These are phyloP conservation scores for Drosophila lini DNA, from an alignment of 1,140 invertebrate genomes.

Conservation along the genomic window DNA sequence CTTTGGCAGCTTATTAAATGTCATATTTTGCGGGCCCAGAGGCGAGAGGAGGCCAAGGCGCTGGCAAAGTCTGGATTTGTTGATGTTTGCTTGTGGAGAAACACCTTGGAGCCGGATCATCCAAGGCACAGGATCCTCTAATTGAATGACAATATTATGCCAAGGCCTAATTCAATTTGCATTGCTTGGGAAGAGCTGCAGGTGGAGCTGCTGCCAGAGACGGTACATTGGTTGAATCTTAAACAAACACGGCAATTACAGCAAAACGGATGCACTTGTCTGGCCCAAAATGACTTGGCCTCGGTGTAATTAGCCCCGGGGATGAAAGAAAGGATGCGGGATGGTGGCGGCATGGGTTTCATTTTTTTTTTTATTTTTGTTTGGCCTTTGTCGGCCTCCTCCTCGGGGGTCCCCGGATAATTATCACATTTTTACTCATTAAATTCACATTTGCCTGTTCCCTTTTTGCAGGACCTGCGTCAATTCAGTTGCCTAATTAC, in stretches of 20 bases:
- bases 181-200: constrained; percentile 58
- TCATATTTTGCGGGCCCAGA: constrained; percentile 17
- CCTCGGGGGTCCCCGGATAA: constrained; percentile 61
- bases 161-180: constrained; percentile 70
- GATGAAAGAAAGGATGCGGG: constrained; percentile 40
- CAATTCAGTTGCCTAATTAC: constrained; percentile 55
- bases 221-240: constrained; percentile 39
- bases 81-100: constrained; percentile 45
- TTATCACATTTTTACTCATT: constrained; percentile 83
- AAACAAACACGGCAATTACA: constrained; percentile 60
- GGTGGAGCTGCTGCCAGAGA: constrained; percentile 24
- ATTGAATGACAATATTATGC: constrained; percentile 75
- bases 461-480: constrained; percentile 46
- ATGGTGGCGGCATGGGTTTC: constrained; percentile 12
- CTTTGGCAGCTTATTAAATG: constrained; percentile 36
- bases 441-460: constrained; percentile 74
- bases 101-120: constrained; percentile 33
- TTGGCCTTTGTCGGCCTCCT: constrained; percentile 66
- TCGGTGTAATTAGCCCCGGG: constrained; percentile 59
- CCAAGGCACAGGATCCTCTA: constrained; percentile 38
- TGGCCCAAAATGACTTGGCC: constrained; percentile 58
- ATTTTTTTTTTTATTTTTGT: not conserved
- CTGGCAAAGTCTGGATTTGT: constrained; percentile 11
- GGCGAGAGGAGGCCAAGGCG: constrained; percentile 1
- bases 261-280: constrained; percentile 62